These are phyloP conservation scores for Harlomillsia oculata DNA, from an alignment of 1,140 invertebrate species.

Conservation along the genomic window DNA sequence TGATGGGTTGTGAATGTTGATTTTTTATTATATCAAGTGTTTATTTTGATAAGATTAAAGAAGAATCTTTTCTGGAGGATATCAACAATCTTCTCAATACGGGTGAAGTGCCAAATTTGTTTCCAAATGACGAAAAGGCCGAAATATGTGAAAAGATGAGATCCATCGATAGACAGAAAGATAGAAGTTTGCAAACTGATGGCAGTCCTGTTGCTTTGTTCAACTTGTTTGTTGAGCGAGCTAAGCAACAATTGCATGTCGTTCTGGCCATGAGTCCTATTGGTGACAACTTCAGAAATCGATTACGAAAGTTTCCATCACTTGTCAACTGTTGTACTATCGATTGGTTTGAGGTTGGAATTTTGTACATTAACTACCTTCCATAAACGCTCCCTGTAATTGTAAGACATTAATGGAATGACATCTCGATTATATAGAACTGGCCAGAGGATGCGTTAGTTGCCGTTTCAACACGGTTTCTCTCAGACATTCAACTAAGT, in stretches of 20 bases:
- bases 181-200: constrained; percentile 65
- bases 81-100: constrained; percentile 87
- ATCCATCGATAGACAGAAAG: constrained; percentile 75
- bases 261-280: constrained; percentile 88
- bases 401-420: not conserved
- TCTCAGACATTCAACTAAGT: constrained; percentile 73
- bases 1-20: not conserved
- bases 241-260: constrained; percentile 85
- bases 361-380: constrained; percentile 2
- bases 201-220: constrained; percentile 82
- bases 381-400: not conserved
- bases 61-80: constrained; percentile 87
- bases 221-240: constrained; percentile 81
- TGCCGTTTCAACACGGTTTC: constrained; percentile 78
- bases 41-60: constrained; percentile 80
- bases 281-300: constrained; percentile 69
- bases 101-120: constrained; percentile 88
- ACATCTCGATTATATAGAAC: constrained; percentile 52
- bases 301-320: constrained; percentile 85
- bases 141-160: constrained; percentile 93
- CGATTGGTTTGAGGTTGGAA: constrained; percentile 84
- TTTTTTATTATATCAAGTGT: constrained; percentile 6
- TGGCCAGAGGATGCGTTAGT: constrained; percentile 90
- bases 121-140: constrained; percentile 73
- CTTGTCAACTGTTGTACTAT: constrained; percentile 95